A percentile compares a stretch with the other conserved stretches of the same genome.
phyloP scores from a whole-genome alignment of 2,797 vertebrate species.

The Lophotriccus pileatus region DNA sequence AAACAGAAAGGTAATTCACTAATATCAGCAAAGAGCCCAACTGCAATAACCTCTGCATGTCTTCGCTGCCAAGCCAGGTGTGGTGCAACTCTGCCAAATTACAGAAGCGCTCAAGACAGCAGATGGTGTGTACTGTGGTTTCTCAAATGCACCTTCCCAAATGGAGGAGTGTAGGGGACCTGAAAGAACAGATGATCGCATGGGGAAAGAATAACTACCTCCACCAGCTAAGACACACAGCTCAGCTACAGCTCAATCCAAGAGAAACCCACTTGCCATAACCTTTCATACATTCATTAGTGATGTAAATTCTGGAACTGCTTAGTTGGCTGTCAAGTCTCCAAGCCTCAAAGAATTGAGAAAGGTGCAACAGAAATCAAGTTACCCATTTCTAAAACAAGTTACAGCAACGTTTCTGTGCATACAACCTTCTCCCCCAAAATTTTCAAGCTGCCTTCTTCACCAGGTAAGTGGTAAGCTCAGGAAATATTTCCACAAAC shows the following conservation, averaged over 20 bases:
- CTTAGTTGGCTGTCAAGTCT: not conserved
- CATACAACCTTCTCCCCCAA: not conserved
- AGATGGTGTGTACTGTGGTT: not conserved
- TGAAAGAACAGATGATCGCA: not conserved
- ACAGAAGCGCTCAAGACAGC: not conserved
- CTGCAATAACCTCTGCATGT: not conserved
- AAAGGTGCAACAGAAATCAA: not conserved
- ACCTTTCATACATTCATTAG: not conserved
- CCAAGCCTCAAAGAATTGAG: not conserved
- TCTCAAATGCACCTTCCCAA: not conserved
- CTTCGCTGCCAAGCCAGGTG: not conserved
- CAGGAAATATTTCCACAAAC: not conserved
- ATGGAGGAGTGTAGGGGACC: not conserved
- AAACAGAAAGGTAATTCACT: not conserved
- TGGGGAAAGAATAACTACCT: accelerated
- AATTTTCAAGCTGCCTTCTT: not conserved
- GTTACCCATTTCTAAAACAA: not conserved
- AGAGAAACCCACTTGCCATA: not conserved
- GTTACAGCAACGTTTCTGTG: not conserved
- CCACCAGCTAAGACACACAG: not conserved
- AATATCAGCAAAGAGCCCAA: not conserved
- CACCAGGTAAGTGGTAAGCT: not conserved
- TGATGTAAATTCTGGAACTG: not conserved
- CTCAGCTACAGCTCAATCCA: not conserved
- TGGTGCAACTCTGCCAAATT: not conserved